Conservation (phyloP, 2,113 vertebrate species). For the Brienomyrus brachyistius region DNA sequence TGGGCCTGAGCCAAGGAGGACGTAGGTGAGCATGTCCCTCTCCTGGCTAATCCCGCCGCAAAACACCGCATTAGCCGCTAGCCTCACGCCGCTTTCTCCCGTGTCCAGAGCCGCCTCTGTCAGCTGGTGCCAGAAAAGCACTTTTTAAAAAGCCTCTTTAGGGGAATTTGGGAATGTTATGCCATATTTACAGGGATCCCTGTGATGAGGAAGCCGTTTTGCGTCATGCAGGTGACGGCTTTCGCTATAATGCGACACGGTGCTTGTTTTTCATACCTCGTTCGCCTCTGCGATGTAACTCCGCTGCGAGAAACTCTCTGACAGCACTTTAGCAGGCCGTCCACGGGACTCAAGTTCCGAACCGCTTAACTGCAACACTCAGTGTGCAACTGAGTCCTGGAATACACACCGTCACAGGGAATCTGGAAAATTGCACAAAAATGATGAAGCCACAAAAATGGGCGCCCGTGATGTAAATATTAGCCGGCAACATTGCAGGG, state of each 20-base stretch:
- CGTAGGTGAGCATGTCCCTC: background rate
- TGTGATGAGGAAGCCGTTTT: background rate
- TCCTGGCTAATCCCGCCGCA: background rate
- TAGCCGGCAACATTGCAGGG: conserved; percentile 68
- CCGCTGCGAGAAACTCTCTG: background rate
- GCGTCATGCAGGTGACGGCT: background rate
- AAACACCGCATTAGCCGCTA: background rate
- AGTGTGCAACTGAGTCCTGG: background rate
- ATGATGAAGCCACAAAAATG: conserved; percentile 58
- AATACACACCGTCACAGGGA: conserved; percentile 32
- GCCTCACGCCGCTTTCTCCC: background rate
- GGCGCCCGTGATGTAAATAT: conserved; percentile 65
- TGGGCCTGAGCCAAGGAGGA: background rate
- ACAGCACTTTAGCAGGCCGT: background rate
- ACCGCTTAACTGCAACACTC: background rate
- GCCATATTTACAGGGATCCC: background rate
- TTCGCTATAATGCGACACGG: background rate
- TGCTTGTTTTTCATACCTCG: background rate
- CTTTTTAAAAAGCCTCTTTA: background rate
- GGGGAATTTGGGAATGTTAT: background rate
- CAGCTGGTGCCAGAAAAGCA: background rate
- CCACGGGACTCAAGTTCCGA: background rate
- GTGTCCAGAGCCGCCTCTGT: background rate
- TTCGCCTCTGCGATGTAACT: background rate
- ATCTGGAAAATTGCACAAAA: conserved; percentile 40